phyloP scores from a whole-genome alignment of 1,140 invertebrate species.

The Cephus cinctus region DNA sequence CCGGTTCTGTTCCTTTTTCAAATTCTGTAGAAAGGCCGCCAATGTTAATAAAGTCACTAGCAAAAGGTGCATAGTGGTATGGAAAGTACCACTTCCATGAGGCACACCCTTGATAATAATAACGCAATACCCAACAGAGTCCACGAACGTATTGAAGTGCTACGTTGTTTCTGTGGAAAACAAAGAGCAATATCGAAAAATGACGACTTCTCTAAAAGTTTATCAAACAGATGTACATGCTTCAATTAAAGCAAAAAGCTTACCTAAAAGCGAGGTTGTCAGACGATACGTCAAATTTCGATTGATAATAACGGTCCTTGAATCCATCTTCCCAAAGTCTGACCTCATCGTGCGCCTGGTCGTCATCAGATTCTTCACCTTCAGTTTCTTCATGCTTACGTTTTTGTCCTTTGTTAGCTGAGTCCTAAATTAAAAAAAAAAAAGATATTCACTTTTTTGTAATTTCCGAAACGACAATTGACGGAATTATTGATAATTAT shows the following conservation, averaged over 20 bases:
- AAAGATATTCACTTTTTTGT: too few relatives aligned
- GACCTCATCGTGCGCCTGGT: conserved; percentile 89
- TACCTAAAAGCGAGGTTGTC: conserved; percentile 84
- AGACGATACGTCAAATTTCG: conserved; percentile 88
- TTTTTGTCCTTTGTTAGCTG: conserved; percentile 46
- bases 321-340: conserved; percentile 97
- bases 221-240: background rate
- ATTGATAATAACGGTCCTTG: conserved; percentile 97
- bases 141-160: conserved; percentile 93
- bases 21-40: conserved; percentile 83
- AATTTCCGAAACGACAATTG: too few relatives aligned
- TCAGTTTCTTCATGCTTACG: conserved; percentile 48
- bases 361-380: conserved; percentile 66
- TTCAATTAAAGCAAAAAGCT: conserved; percentile 9
- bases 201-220: background rate
- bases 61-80: conserved; percentile 99
- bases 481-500: conserved; percentile 1
- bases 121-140: conserved; percentile 96
- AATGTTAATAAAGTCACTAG: conserved; percentile 96
- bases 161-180: conserved; percentile 71
- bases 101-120: conserved; percentile 99
- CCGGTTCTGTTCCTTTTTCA: conserved; percentile 83
- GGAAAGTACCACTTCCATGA: conserved; percentile 99
- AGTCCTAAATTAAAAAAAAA: conserved; percentile 22
- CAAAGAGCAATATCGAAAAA: conserved; percentile 11